Evolutionary conservation across 2,797 vertebrate genomes (phyloP).

Genomic region (Acanthornis magna): DNA sequence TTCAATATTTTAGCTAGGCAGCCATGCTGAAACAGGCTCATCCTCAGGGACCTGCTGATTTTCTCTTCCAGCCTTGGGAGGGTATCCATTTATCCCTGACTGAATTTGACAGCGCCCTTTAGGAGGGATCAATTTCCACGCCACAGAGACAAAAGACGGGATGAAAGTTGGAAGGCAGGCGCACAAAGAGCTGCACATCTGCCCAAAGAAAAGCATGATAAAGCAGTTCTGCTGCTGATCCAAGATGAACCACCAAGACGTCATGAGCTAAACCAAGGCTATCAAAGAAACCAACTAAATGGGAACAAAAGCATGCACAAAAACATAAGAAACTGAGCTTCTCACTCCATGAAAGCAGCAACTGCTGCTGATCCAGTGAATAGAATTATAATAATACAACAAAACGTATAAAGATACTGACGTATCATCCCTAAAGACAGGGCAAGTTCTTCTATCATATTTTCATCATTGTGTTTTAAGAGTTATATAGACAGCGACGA

Average conservation of each 20-base stretch:
- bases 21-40: slow-evolving; percentile 51
- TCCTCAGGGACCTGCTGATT: slow-evolving; percentile 12
- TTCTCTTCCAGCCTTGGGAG: slow-evolving; percentile 68
- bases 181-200: slow-evolving; percentile 17
- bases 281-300: background rate
- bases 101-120: slow-evolving; percentile 75
- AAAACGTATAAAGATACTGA: background rate
- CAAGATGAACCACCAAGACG: background rate
- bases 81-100: slow-evolving; percentile 66
- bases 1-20: slow-evolving; percentile 66
- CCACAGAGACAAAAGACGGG: slow-evolving; percentile 54
- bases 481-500: fast-evolving
- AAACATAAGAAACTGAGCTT: background rate
- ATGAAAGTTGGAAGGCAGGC: slow-evolving; percentile 34
- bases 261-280: background rate
- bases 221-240: background rate
- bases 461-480: background rate
- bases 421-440: background rate
- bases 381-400: background rate
- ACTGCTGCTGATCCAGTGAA: background rate
- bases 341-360: background rate
- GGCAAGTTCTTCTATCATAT: background rate
- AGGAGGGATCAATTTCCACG: slow-evolving; percentile 75
- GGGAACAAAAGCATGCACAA: background rate
- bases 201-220: background rate